phyloP scores from a whole-genome alignment of 2,113 vertebrate species.

The Pterocles burchelli region DNA sequence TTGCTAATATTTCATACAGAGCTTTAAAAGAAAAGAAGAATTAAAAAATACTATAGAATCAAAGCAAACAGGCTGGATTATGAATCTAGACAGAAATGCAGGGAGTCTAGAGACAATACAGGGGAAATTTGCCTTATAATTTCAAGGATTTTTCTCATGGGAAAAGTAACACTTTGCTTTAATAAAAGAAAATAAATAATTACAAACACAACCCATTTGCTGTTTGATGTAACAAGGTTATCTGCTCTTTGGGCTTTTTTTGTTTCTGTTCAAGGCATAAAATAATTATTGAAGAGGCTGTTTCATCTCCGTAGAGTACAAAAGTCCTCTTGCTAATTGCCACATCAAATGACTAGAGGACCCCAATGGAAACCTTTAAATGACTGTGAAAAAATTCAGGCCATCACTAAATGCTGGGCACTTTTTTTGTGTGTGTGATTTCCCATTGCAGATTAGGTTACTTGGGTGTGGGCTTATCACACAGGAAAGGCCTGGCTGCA shows the following conservation, averaged over 20 bases:
- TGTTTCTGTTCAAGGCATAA: slow-evolving; percentile 78
- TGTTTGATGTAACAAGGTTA: slow-evolving; percentile 76
- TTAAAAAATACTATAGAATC: neutral
- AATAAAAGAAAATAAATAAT: slow-evolving; percentile 72
- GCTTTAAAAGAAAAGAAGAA: neutral
- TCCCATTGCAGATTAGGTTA: slow-evolving; percentile 80
- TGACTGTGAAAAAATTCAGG: slow-evolving; percentile 76
- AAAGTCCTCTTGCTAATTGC: slow-evolving; percentile 87
- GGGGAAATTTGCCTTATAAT: slow-evolving; percentile 42
- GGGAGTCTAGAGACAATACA: neutral
- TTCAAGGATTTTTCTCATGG: slow-evolving; percentile 78
- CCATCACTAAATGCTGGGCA: slow-evolving; percentile 65
- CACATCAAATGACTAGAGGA: slow-evolving; percentile 88
- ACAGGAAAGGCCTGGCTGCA: slow-evolving; percentile 79
- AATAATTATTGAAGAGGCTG: slow-evolving; percentile 85
- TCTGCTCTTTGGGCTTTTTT: slow-evolving; percentile 71
- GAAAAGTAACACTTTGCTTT: slow-evolving; percentile 82
- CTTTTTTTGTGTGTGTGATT: slow-evolving; percentile 67
- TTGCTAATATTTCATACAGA: slow-evolving; percentile 43
- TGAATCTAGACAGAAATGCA: slow-evolving; percentile 33
- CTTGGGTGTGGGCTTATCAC: slow-evolving; percentile 70
- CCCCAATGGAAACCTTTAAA: slow-evolving; percentile 78
- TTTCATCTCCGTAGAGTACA: slow-evolving; percentile 79
- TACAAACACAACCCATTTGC: slow-evolving; percentile 66
- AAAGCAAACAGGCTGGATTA: slow-evolving; percentile 28